A percentile compares a stretch with the other conserved stretches of the same genome.
Evolutionary conservation across 2,888 invertebrate genomes (phyloP).

Genomic region (Amphipyra tragopoginis): DNA sequence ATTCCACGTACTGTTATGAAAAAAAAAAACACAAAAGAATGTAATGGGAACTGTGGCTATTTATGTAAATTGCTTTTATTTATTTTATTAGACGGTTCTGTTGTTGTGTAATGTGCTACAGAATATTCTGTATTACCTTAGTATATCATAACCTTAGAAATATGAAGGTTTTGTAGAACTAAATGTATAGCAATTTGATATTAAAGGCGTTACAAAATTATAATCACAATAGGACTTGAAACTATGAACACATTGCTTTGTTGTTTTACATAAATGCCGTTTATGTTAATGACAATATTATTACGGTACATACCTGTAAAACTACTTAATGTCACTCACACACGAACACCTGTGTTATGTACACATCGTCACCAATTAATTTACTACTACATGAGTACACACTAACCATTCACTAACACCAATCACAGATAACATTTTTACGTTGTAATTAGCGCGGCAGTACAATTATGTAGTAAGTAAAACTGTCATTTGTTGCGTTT

Average conservation of each 20-base stretch:
- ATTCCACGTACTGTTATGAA: too few relatives aligned
- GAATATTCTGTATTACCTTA: neutral
- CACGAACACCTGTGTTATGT: conserved; percentile 54
- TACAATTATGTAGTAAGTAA: conserved; percentile 16
- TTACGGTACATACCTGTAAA: conserved; percentile 60
- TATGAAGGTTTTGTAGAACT: neutral
- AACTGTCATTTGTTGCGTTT: conserved; percentile 56
- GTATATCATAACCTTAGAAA: conserved; percentile 19
- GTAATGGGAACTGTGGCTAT: neutral
- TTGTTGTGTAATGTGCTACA: neutral
- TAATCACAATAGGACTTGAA: neutral
- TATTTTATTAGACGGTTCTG: conserved; percentile 4
- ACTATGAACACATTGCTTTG: neutral
- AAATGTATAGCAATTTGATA: too few relatives aligned
- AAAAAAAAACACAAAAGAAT: conserved; percentile 1
- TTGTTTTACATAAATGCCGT: conserved; percentile 11
- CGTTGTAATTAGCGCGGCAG: conserved; percentile 54
- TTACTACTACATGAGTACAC: conserved; percentile 60
- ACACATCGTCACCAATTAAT: conserved; percentile 62
- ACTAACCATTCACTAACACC: conserved; percentile 72
- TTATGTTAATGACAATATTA: conserved; percentile 6
- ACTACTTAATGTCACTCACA: conserved; percentile 49
- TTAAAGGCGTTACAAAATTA: too few relatives aligned
- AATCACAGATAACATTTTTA: conserved; percentile 61
- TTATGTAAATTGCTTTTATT: conserved; percentile 3